Conservation (phyloP, 2,113 vertebrate species). For the Onychostruthus taczanowskii region DNA sequence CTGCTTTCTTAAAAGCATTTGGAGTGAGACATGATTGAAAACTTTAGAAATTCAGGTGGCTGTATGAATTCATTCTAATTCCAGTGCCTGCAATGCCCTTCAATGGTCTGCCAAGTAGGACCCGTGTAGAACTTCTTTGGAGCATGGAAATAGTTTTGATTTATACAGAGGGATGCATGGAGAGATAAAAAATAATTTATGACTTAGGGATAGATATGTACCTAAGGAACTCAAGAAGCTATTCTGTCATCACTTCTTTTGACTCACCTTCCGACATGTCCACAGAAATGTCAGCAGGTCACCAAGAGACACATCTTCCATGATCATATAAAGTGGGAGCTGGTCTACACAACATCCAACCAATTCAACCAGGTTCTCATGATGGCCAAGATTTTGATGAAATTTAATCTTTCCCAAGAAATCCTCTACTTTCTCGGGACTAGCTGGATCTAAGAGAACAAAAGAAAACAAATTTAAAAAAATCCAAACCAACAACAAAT, state of each 20-base stretch:
- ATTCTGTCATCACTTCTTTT: neutral
- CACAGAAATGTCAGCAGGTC: constrained; percentile 76
- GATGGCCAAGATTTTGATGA: constrained; percentile 64
- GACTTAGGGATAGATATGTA: neutral
- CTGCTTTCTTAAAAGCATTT: neutral
- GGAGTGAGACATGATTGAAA: neutral
- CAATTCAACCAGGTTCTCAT: constrained; percentile 70
- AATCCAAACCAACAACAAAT: neutral
- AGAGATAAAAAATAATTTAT: neutral
- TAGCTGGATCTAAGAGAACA: constrained; percentile 48
- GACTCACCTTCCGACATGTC: constrained; percentile 74
- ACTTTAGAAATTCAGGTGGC: neutral
- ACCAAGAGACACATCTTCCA: constrained; percentile 69
- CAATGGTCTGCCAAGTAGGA: neutral
- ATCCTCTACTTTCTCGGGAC: constrained; percentile 52
- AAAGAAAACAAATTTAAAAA: neutral
- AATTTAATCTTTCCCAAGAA: constrained; percentile 75
- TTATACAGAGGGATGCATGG: neutral
- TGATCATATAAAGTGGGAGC: constrained; percentile 71
- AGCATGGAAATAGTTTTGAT: neutral
- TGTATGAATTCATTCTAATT: neutral
- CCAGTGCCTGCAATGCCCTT: neutral
- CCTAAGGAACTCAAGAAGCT: neutral
- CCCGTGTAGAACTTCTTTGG: neutral
- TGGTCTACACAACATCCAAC: constrained; percentile 71